phyloP scores from a whole-genome alignment of 2,113 vertebrate species.

The Ameiurus melas region DNA sequence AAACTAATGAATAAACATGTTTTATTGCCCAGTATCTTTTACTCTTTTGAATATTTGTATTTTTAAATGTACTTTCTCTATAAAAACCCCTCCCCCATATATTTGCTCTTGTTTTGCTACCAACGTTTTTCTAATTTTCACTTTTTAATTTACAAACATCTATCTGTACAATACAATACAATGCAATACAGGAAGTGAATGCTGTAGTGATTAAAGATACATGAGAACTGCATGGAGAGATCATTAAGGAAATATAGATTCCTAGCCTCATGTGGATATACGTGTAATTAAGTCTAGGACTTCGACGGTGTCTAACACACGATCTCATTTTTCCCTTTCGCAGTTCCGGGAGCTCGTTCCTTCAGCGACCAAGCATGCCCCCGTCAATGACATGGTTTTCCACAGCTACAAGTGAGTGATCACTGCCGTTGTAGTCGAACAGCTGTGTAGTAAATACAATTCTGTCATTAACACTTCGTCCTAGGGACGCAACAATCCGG shows the following conservation, averaged over 20 bases:
- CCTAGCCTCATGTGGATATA: too few relatives aligned
- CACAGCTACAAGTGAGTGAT: slow-evolving; percentile 74
- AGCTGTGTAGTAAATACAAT: not conserved
- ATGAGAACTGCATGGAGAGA: not conserved
- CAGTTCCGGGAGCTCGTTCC: slow-evolving; percentile 80
- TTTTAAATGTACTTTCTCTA: too few relatives aligned
- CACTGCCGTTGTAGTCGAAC: too few relatives aligned
- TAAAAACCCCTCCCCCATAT: too few relatives aligned
- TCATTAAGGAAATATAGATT: not conserved
- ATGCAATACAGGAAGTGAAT: not conserved
- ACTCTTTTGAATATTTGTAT: too few relatives aligned
- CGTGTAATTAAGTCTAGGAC: not conserved
- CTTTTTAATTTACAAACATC: not conserved
- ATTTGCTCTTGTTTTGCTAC: too few relatives aligned
- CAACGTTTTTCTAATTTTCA: too few relatives aligned
- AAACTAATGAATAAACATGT: too few relatives aligned
- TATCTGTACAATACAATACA: not conserved
- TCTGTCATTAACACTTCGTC: not conserved
- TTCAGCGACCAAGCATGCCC: slow-evolving; percentile 67
- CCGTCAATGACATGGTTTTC: slow-evolving; percentile 73
- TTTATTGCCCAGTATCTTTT: too few relatives aligned
- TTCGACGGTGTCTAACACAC: not conserved
- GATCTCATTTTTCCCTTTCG: slow-evolving; percentile 24
- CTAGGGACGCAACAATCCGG: not conserved
- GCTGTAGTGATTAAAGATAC: not conserved